These are phyloP conservation scores for Blennius ocellaris DNA, from an alignment of 2,113 vertebrate species.

Conservation along the genomic window DNA sequence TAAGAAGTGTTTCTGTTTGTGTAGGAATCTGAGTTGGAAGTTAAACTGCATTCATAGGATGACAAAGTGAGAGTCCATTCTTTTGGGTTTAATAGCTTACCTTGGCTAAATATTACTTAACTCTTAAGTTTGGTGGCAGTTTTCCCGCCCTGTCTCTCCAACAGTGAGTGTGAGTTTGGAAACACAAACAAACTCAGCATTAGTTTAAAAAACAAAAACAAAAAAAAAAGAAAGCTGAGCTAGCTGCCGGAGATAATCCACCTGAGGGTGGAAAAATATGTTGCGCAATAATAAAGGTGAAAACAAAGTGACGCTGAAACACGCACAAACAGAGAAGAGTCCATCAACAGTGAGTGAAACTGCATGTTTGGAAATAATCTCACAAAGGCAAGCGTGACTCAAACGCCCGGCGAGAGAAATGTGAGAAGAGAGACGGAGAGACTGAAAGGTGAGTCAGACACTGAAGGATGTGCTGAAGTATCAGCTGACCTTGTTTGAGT, in stretches of 20 bases:
- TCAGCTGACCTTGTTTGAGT: slow-evolving; percentile 43
- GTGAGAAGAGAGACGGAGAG: slow-evolving; percentile 21
- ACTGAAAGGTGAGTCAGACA: slow-evolving; percentile 52
- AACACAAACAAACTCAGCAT: slow-evolving; percentile 12
- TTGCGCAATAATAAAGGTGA: background rate
- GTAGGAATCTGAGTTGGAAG: too few species aligned
- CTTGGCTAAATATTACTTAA: slow-evolving; percentile 29
- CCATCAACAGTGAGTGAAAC: slow-evolving; percentile 37
- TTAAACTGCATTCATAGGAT: background rate
- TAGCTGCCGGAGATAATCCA: background rate
- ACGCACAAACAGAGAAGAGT: slow-evolving; percentile 28
- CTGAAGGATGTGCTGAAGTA: slow-evolving; percentile 42
- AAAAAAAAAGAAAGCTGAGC: background rate
- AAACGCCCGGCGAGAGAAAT: slow-evolving; percentile 38
- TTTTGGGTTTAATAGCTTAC: slow-evolving; percentile 18
- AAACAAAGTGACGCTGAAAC: slow-evolving; percentile 17
- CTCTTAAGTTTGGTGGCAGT: slow-evolving; percentile 30
- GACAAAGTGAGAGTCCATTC: slow-evolving; percentile 3
- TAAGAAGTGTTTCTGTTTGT: background rate
- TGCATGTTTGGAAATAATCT: slow-evolving; percentile 17
- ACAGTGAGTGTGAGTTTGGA: background rate
- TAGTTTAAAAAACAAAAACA: too few species aligned
- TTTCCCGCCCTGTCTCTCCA: slow-evolving; percentile 12
- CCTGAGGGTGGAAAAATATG: slow-evolving; percentile 9
- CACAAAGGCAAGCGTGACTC: slow-evolving; percentile 36